A percentile compares a stretch with the other conserved stretches of the same genome.
Evolutionary conservation across 2,113 vertebrate genomes (phyloP).

Genomic region (Tinamus guttatus): DNA sequence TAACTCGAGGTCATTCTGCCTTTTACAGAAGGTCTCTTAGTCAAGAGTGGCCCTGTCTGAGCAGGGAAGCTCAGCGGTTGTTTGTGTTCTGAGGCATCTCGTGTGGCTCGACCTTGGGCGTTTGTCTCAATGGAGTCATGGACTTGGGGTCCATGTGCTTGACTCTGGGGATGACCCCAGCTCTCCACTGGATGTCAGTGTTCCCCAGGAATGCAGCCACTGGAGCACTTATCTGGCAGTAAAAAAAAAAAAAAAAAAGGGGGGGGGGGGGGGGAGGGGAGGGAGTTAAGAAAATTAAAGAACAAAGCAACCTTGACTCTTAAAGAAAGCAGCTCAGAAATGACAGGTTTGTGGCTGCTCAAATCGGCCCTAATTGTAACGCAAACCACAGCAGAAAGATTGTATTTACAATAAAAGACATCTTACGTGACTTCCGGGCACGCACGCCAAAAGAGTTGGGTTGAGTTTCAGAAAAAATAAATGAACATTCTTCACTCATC

Average conservation of each 20-base stretch:
- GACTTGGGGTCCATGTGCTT: slow-evolving; percentile 7
- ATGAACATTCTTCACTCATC: slow-evolving; percentile 60
- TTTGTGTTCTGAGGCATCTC: neutral
- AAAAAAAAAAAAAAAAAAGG: slow-evolving; percentile 63
- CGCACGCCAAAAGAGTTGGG: slow-evolving; percentile 49
- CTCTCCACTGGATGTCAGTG: slow-evolving; percentile 83
- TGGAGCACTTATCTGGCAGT: slow-evolving; percentile 77
- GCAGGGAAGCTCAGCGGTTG: accelerated
- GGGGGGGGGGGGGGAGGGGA: accelerated
- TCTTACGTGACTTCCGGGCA: slow-evolving; percentile 64
- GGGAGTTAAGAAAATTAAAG: slow-evolving; percentile 22
- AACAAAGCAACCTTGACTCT: slow-evolving; percentile 41
- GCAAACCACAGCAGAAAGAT: slow-evolving; percentile 55
- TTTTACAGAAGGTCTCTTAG: neutral
- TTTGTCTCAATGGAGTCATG: neutral
- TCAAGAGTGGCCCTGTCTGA: neutral
- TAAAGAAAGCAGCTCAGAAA: slow-evolving; percentile 63
- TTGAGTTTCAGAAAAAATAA: slow-evolving; percentile 77
- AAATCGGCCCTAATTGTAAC: slow-evolving; percentile 49
- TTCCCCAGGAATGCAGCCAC: slow-evolving; percentile 78
- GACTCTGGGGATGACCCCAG: slow-evolving; percentile 61
- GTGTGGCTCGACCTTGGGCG: neutral
- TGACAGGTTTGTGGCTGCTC: slow-evolving; percentile 48
- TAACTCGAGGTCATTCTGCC: neutral
- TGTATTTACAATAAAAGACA: slow-evolving; percentile 60